Conservation (phyloP, 2,888 invertebrate genomes). For the Polymixis lichenea region DNA sequence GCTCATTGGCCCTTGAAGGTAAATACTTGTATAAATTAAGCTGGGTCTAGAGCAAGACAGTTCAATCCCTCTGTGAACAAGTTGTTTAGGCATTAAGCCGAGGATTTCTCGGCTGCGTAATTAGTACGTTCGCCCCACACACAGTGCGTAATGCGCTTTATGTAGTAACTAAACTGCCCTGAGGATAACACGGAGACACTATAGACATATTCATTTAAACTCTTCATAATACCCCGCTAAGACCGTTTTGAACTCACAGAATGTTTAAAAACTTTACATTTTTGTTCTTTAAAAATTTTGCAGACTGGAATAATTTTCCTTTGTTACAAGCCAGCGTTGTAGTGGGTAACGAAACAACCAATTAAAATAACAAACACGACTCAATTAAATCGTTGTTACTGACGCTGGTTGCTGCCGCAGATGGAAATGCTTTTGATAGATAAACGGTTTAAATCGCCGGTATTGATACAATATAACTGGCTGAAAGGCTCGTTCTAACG, state of each 20-base stretch:
- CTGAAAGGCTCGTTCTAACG: neutral
- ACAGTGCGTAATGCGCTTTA: conserved; percentile 56
- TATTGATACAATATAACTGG: conserved; percentile 11
- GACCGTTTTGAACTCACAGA: conserved; percentile 26
- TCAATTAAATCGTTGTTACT: conserved; percentile 53
- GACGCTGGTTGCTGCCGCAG: conserved; percentile 58
- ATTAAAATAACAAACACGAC: conserved; percentile 69
- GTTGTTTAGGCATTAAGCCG: conserved; percentile 50
- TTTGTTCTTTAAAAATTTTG: conserved; percentile 43
- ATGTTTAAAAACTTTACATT: conserved; percentile 12
- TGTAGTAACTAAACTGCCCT: conserved; percentile 51
- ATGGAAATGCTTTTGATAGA: conserved; percentile 59
- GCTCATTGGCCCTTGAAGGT: conserved; percentile 20
- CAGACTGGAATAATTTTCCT: conserved; percentile 30
- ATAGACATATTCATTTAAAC: conserved; percentile 50
- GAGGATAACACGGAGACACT: conserved; percentile 47
- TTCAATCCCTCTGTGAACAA: conserved; percentile 52
- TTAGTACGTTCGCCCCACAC: conserved; percentile 61
- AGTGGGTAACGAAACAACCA: conserved; percentile 64
- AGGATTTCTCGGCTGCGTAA: conserved; percentile 50
- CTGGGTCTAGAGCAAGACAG: conserved; percentile 39
- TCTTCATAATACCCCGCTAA: conserved; percentile 29
- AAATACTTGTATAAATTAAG: conserved; percentile 29
- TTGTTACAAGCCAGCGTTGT: conserved; percentile 56
- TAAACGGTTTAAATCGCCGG: conserved; percentile 11